phyloP scores from a whole-genome alignment of 2,888 invertebrate species.

The Pandemis cinnamomeana region DNA sequence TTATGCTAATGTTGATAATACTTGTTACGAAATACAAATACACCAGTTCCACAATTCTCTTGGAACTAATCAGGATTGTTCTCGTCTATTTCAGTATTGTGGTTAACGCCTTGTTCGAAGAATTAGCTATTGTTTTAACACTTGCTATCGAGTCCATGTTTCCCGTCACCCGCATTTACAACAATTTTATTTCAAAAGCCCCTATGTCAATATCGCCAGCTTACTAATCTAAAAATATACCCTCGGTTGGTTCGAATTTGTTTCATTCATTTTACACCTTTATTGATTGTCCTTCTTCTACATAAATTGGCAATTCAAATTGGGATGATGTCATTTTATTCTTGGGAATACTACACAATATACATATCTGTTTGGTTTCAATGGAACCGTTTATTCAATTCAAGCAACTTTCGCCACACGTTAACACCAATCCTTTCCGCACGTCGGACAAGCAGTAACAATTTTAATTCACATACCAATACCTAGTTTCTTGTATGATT shows the following conservation, averaged over 20 bases:
- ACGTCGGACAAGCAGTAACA: slow-evolving; percentile 9
- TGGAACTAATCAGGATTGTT: slow-evolving; percentile 7
- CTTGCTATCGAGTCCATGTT: slow-evolving; percentile 41
- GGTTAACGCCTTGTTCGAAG: slow-evolving; percentile 5
- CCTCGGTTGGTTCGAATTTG: neutral
- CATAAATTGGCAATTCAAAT: neutral
- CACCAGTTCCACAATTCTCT: neutral
- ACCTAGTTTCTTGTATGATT: neutral
- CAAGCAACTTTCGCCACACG: slow-evolving; percentile 18
- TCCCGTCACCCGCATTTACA: slow-evolving; percentile 58
- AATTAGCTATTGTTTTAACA: slow-evolving; percentile 32
- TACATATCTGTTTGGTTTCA: slow-evolving; percentile 9
- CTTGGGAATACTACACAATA: slow-evolving; percentile 1
- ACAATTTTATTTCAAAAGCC: slow-evolving; percentile 3
- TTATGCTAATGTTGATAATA: neutral
- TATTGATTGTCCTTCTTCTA: neutral
- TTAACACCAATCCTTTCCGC: slow-evolving; percentile 24
- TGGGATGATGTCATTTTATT: slow-evolving; percentile 13
- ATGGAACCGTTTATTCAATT: slow-evolving; percentile 13
- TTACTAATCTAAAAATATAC: neutral
- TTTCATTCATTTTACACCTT: neutral
- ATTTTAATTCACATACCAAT: slow-evolving; percentile 14
- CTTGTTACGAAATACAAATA: slow-evolving; percentile 1
- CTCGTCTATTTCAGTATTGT: slow-evolving; percentile 1
- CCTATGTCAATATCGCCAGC: slow-evolving; percentile 8